Evolutionary conservation across 2,113 vertebrate species (phyloP).

Genomic region (Microtus pennsylvanicus): DNA sequence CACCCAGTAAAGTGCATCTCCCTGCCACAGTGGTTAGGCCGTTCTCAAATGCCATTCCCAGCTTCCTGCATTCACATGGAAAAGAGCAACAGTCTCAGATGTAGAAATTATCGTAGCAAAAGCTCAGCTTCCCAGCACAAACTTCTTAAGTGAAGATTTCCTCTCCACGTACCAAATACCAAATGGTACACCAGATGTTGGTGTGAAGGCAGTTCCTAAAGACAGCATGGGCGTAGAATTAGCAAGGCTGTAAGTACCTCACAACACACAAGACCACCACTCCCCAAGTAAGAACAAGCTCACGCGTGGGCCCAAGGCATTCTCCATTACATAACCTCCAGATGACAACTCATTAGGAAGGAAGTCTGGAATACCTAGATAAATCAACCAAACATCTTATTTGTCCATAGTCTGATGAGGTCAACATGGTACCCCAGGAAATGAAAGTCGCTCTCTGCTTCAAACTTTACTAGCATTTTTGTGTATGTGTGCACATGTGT

Average conservation of each 20-base stretch:
- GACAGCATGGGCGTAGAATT: not conserved
- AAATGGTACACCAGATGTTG: not conserved
- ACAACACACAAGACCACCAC: not conserved
- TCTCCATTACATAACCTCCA: not conserved
- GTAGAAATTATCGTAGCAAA: not conserved
- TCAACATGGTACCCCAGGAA: not conserved
- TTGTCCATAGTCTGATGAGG: not conserved
- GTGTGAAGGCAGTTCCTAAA: not conserved
- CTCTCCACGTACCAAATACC: not conserved
- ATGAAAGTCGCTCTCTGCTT: not conserved
- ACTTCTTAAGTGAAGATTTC: constrained; percentile 20
- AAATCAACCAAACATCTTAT: not conserved
- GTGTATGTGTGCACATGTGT: not conserved
- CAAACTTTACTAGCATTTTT: not conserved
- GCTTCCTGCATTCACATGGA: not conserved
- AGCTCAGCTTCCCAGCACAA: not conserved
- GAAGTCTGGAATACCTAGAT: not conserved
- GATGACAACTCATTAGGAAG: not conserved
- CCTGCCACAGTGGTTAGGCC: not conserved
- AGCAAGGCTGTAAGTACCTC: not conserved
- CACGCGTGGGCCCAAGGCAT: not conserved
- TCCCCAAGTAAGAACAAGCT: not conserved
- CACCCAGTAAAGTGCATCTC: not conserved
- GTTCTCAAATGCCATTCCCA: not conserved
- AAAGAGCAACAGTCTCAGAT: not conserved